phyloP scores from a whole-genome alignment of 2,113 vertebrate genomes.

The Morone saxatilis region DNA sequence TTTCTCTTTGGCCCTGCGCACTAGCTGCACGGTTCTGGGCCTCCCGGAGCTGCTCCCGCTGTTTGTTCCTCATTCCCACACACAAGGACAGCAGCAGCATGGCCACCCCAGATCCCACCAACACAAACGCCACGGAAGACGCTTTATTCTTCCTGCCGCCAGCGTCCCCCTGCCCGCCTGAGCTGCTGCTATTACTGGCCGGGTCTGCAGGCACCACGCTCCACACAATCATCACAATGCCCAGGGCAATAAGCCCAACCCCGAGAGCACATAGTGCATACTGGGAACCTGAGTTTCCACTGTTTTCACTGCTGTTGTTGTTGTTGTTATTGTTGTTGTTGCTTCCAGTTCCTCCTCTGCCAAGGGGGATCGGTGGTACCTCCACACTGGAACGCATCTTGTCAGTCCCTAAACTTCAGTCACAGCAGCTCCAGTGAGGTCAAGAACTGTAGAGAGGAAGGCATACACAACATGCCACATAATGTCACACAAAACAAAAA shows the following conservation, averaged over 20 bases:
- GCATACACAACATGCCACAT: not conserved
- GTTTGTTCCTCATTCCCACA: conserved; percentile 90
- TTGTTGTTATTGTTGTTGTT: conserved; percentile 51
- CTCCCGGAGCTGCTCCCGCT: conserved; percentile 79
- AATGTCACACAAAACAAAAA: not conserved
- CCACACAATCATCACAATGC: conserved; percentile 97
- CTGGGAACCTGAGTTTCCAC: conserved; percentile 88
- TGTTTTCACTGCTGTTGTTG: conserved; percentile 59
- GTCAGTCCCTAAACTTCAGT: conserved; percentile 27
- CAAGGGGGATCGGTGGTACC: not conserved
- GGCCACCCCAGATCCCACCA: conserved; percentile 89
- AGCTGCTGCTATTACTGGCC: conserved; percentile 80
- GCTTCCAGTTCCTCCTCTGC: conserved; percentile 1
- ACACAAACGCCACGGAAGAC: conserved; percentile 93
- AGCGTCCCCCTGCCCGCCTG: not conserved
- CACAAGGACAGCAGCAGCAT: conserved; percentile 93
- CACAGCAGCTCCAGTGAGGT: conserved; percentile 27
- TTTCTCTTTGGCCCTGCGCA: conserved; percentile 57
- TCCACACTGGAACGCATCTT: conserved; percentile 70
- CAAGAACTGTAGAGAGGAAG: conserved; percentile 52
- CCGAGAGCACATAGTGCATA: conserved; percentile 94
- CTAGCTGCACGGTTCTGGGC: conserved; percentile 44
- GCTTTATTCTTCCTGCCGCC: conserved; percentile 82
- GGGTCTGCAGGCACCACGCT: conserved; percentile 87
- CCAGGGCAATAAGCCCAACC: conserved; percentile 92